Percentiles rank a stretch among this genome's conserved stretches.
Evolutionary conservation across 1,140 invertebrate species (phyloP).

Genomic region (Drosophila grimshawi): DNA sequence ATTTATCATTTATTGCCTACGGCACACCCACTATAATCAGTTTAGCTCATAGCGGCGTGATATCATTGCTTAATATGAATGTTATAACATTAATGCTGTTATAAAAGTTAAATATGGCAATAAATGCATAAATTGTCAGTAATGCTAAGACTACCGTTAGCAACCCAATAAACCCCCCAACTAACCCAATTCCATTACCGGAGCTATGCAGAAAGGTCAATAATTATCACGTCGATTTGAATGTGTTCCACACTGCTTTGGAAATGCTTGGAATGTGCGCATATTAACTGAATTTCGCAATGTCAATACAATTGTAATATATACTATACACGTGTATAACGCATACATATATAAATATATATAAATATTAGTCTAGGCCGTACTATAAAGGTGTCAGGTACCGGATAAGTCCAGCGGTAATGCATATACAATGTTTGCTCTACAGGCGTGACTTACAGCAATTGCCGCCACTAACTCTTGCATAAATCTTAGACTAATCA

Average conservation of each 20-base stretch:
- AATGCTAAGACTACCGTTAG: slow-evolving; percentile 7
- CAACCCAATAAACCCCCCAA: background rate
- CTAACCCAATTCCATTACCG: background rate
- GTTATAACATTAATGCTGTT: slow-evolving; percentile 6
- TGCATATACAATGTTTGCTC: slow-evolving; percentile 13
- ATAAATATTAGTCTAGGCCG: slow-evolving; percentile 47
- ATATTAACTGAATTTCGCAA: slow-evolving; percentile 14
- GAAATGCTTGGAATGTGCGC: background rate
- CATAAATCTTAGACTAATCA: slow-evolving; percentile 61
- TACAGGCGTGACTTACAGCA: slow-evolving; percentile 73
- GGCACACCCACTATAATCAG: background rate
- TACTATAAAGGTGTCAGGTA: slow-evolving; percentile 27
- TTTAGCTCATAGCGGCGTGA: background rate
- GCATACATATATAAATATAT: slow-evolving; percentile 8
- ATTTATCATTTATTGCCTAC: slow-evolving; percentile 7
- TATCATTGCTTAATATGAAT: background rate
- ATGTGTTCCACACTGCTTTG: slow-evolving; percentile 18
- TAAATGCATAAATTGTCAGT: slow-evolving; percentile 17
- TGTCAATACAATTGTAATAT: slow-evolving; percentile 35
- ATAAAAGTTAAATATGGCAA: slow-evolving; percentile 10
- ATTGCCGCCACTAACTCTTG: slow-evolving; percentile 30
- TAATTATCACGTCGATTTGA: slow-evolving; percentile 44
- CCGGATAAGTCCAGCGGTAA: slow-evolving; percentile 16
- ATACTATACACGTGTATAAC: slow-evolving; percentile 5
- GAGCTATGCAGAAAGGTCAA: slow-evolving; percentile 17